phyloP scores from a whole-genome alignment of 2,113 vertebrate species.

The Perccottus glenii region DNA sequence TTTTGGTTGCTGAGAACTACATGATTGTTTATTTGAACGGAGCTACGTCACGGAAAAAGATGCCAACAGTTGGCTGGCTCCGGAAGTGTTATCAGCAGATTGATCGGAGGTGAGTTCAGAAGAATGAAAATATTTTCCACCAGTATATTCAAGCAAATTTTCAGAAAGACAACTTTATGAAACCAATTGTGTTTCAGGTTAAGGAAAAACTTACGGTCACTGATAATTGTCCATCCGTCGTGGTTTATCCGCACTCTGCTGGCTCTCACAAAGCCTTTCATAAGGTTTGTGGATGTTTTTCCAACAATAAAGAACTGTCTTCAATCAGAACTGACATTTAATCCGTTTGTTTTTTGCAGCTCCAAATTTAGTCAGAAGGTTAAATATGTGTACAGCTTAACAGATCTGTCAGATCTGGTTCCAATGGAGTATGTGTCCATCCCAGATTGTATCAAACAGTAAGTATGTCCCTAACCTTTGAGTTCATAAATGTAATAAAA shows the following conservation, averaged over 20 bases:
- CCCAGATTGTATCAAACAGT: conserved; percentile 99
- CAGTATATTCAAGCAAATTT: too few species aligned
- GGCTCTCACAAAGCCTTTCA: conserved; percentile 95
- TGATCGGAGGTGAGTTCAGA: conserved; percentile 86
- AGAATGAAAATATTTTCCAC: background rate
- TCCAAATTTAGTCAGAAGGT: conserved; percentile 99
- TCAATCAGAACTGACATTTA: background rate
- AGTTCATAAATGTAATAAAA: background rate
- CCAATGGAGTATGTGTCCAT: conserved; percentile 98
- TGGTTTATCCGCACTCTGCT: conserved; percentile 98
- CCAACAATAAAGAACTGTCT: background rate
- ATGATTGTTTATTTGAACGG: conserved; percentile 99
- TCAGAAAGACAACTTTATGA: background rate
- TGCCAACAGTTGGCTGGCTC: conserved; percentile 97
- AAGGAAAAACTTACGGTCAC: conserved; percentile 95
- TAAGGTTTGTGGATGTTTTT: conserved; percentile 82
- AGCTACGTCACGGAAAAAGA: conserved; percentile 93
- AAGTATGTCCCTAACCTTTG: conserved; percentile 70
- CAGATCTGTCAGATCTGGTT: conserved; percentile 90
- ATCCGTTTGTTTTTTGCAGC: conserved; percentile 77
- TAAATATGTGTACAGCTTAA: conserved; percentile 92
- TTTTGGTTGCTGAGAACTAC: conserved; percentile 97
- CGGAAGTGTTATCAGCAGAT: conserved; percentile 97
- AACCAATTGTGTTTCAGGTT: conserved; percentile 77
- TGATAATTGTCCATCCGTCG: conserved; percentile 97